Percentiles rank a stretch among this genome's conserved stretches.
Conservation (phyloP, 2,888 invertebrate genomes). For the Marronus borbonicus region DNA sequence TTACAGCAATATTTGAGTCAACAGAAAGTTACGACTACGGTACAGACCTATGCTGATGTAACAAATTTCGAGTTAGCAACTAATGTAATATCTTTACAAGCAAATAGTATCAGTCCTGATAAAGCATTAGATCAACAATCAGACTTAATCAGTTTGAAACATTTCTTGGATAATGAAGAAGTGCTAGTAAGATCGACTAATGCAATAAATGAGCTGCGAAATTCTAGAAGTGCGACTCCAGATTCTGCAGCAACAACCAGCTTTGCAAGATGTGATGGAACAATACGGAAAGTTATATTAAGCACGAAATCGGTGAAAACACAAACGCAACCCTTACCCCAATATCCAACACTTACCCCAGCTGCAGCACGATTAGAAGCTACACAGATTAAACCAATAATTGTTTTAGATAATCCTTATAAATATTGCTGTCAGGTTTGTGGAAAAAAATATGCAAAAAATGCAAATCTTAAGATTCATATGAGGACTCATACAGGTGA, state of each 20-base stretch:
- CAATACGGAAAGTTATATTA: constrained; percentile 42
- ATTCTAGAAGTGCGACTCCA: constrained; percentile 60
- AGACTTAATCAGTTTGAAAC: constrained; percentile 66
- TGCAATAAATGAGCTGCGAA: constrained; percentile 56
- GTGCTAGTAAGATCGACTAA: constrained; percentile 60
- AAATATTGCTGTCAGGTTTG: constrained; percentile 64
- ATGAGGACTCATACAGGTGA: constrained; percentile 68
- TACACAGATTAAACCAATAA: constrained; percentile 50
- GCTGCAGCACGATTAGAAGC: constrained; percentile 49
- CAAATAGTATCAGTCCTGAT: constrained; percentile 56
- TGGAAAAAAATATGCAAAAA: constrained; percentile 66
- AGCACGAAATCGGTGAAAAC: constrained; percentile 45
- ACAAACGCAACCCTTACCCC: constrained; percentile 37
- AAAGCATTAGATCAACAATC: constrained; percentile 62
- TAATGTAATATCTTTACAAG: constrained; percentile 53
- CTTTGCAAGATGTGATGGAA: constrained; percentile 47
- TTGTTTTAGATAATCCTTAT: constrained; percentile 55
- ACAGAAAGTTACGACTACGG: constrained; percentile 58
- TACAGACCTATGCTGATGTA: constrained; percentile 54
- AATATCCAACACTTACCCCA: constrained; percentile 39
- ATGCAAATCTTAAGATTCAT: constrained; percentile 67
- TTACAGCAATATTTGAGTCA: constrained; percentile 62
- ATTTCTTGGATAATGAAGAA: constrained; percentile 66
- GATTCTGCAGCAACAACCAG: constrained; percentile 52
- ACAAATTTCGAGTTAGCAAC: constrained; percentile 63